phyloP scores from a whole-genome alignment of 2,113 vertebrate genomes.

The Hepsetus odoe region DNA sequence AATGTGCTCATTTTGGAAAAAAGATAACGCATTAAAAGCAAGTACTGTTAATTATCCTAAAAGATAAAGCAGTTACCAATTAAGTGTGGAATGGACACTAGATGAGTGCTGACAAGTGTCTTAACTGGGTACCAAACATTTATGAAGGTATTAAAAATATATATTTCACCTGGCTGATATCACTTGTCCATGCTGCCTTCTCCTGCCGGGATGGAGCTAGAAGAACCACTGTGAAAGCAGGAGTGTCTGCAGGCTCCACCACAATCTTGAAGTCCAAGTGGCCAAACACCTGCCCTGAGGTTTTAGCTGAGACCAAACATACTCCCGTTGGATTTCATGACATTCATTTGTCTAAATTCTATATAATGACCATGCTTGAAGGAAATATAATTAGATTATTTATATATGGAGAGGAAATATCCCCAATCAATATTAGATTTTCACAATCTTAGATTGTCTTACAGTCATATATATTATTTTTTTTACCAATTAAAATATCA shows the following conservation, averaged over 20 bases:
- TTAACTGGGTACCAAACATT: neutral
- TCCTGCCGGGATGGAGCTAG: constrained; percentile 93
- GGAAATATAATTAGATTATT: neutral
- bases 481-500: neutral
- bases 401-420: neutral
- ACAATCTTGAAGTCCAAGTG: constrained; percentile 97
- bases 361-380: neutral
- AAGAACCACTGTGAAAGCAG: constrained; percentile 91
- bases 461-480: neutral
- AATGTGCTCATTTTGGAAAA: too few species aligned
- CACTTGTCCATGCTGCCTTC: constrained; percentile 97
- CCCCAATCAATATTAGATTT: neutral
- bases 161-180: constrained; percentile 92
- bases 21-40: too few species aligned
- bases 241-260: constrained; percentile 85
- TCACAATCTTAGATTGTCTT: neutral
- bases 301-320: constrained; percentile 79
- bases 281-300: constrained; percentile 89
- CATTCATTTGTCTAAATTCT: neutral
- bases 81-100: neutral
- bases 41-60: too few species aligned
- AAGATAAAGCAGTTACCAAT: neutral
- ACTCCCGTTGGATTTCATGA: neutral
- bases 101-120: neutral
- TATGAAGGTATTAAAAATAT: neutral